A percentile compares a stretch with the other conserved stretches of the same genome.
Conservation (phyloP, 2,888 invertebrate genomes). For the Bedellia somnulentella region DNA sequence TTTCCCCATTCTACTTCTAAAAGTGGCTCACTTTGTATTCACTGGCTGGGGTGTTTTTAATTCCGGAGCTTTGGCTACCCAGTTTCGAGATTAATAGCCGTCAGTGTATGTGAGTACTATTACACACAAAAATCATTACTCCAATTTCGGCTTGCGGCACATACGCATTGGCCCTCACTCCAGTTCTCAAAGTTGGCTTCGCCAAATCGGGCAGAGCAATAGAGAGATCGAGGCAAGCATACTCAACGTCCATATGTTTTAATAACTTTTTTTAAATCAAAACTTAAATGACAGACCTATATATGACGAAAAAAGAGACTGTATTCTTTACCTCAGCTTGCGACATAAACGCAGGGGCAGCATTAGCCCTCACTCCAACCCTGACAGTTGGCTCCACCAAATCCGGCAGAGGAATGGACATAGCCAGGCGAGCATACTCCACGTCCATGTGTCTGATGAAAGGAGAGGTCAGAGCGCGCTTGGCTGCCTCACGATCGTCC, state of each 20-base stretch:
- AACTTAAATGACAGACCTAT: no score
- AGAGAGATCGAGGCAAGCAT: conserved; percentile 59
- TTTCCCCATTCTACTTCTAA: no score
- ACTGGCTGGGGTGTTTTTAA: no score
- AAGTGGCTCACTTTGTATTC: no score
- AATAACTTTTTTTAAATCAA: no score
- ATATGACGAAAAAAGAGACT: no score
- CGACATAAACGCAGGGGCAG: conserved; percentile 68
- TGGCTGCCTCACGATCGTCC: conserved; percentile 80
- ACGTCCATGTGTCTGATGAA: conserved; percentile 93
- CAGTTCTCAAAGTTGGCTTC: conserved; percentile 56
- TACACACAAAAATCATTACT: no score
- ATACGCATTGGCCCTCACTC: conserved; percentile 69
- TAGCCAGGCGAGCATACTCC: conserved; percentile 72
- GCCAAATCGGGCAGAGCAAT: conserved; percentile 33
- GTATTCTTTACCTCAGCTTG: conserved; percentile 18
- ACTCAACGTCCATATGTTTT: conserved; percentile 92
- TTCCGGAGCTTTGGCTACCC: no score
- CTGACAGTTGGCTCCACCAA: conserved; percentile 50
- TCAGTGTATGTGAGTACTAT: no score
- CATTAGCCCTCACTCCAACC: conserved; percentile 67
- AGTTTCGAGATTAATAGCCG: no score
- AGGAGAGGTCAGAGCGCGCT: conserved; percentile 72
- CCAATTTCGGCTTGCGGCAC: no score
- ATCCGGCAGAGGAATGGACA: conserved; percentile 29